Conservation (phyloP, 92 coral and sea anemone species). For the Phymanthus crucifer region DNA sequence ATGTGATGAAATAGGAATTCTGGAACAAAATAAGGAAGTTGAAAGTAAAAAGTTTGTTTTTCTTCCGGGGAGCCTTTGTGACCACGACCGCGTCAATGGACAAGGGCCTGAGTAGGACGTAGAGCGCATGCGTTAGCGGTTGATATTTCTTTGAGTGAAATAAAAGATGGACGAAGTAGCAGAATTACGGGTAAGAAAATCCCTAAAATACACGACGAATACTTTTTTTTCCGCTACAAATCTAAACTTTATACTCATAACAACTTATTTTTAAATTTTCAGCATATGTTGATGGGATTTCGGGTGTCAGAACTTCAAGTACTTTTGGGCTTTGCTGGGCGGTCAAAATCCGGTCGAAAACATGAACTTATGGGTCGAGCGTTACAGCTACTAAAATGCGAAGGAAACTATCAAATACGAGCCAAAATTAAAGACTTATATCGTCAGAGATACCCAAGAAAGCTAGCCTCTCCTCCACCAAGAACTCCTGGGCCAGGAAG, state of each 20-base stretch:
- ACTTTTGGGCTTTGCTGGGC: conserved; percentile 92
- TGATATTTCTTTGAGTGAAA: neutral
- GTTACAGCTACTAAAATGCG: conserved; percentile 89
- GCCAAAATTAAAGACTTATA: conserved; percentile 88
- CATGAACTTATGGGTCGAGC: conserved; percentile 97
- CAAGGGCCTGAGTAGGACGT: neutral
- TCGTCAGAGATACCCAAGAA: conserved; percentile 88
- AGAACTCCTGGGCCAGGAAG: conserved; percentile 21
- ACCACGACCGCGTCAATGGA: neutral
- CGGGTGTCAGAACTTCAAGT: conserved; percentile 97
- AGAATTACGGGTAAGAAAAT: conserved; percentile 73
- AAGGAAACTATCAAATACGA: conserved; percentile 77
- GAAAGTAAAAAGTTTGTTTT: neutral
- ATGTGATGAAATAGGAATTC: neutral
- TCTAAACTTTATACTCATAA: neutral
- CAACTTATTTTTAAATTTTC: conserved; percentile 18
- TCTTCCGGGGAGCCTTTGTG: neutral
- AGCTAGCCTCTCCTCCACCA: conserved; percentile 57
- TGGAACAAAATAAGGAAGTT: neutral
- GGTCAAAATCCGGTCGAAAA: conserved; percentile 97
- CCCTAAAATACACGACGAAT: neutral
- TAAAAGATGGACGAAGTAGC: conserved; percentile 81
- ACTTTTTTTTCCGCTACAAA: neutral
- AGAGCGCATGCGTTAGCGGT: conserved; percentile 26
- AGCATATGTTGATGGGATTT: conserved; percentile 99